phyloP scores from a whole-genome alignment of 2,113 vertebrate genomes.

The Corythornis madagascariensis region DNA sequence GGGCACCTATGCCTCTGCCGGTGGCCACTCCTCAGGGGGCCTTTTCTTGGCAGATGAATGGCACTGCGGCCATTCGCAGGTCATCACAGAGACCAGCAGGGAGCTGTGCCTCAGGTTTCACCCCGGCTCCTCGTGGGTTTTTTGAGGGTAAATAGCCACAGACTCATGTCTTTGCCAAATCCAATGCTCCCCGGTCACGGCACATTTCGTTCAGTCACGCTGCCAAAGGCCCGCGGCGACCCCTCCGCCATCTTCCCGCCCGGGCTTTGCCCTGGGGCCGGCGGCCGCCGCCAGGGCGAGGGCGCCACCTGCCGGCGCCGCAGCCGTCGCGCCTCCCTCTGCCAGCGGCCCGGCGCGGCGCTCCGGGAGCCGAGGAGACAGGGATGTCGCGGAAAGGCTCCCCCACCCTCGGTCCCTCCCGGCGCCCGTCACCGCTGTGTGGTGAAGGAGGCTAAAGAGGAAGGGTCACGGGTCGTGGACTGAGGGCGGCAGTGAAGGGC shows the following conservation, averaged over 20 bases:
- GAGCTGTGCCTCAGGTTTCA: background rate
- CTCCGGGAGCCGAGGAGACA: background rate
- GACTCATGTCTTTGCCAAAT: background rate
- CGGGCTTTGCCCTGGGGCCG: background rate
- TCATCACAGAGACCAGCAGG: fast-evolving
- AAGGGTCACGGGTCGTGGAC: too few relatives aligned
- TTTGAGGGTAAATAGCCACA: background rate
- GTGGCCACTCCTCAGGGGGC: fast-evolving
- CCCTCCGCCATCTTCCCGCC: background rate
- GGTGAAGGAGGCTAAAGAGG: background rate
- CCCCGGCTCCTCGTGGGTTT: background rate
- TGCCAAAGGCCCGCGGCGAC: fast-evolving
- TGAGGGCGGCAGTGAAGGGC: background rate
- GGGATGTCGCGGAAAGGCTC: fast-evolving
- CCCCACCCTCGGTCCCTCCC: background rate
- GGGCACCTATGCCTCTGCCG: background rate
- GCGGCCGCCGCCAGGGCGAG: background rate
- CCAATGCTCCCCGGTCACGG: background rate
- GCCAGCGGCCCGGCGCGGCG: background rate
- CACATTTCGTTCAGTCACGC: background rate
- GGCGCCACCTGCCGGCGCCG: background rate
- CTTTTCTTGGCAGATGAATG: background rate
- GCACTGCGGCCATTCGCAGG: background rate
- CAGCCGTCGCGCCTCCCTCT: too few relatives aligned
- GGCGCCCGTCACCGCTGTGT: background rate